Evolutionary conservation across 23 tunicate species (phyloP).

Genomic region (Oikopleura vanhoeffeni): DNA sequence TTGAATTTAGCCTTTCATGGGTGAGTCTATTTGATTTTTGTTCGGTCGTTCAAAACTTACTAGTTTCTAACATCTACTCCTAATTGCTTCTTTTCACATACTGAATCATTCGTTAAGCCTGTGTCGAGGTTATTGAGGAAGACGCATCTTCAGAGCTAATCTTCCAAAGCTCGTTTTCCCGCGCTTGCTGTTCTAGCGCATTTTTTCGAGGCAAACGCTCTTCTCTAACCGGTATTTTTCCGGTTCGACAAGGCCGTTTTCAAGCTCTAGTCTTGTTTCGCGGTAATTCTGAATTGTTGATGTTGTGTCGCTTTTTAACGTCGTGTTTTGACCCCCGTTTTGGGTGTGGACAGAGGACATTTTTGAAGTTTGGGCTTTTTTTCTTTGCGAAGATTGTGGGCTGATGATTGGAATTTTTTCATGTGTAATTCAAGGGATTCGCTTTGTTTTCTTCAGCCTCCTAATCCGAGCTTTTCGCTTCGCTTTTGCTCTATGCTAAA

Average conservation of each 20-base stretch:
- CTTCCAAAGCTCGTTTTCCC: not conserved
- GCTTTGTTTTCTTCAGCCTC: not conserved
- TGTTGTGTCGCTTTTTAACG: not conserved
- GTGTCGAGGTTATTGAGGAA: too few species aligned
- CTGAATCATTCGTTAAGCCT: not conserved
- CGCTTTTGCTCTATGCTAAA: not conserved
- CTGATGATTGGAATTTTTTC: too few species aligned
- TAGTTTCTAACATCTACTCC: not conserved
- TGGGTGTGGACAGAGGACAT: not conserved
- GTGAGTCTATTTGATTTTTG: not conserved
- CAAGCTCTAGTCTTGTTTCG: not conserved
- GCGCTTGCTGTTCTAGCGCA: not conserved
- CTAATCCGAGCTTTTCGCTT: not conserved
- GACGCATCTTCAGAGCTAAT: too few species aligned
- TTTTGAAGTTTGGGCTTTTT: not conserved
- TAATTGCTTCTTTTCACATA: not conserved
- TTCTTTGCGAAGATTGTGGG: too few species aligned
- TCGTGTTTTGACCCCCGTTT: not conserved
- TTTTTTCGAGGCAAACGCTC: not conserved
- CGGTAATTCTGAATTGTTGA: not conserved
- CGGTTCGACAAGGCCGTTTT: not conserved
- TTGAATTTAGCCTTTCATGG: not conserved
- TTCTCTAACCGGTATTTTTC: not conserved
- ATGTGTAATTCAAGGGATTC: not conserved
- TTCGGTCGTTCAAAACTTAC: not conserved